These are phyloP conservation scores for Ateles fusciceps DNA, from an alignment of 2,797 vertebrate genomes.

Conservation along the genomic window DNA sequence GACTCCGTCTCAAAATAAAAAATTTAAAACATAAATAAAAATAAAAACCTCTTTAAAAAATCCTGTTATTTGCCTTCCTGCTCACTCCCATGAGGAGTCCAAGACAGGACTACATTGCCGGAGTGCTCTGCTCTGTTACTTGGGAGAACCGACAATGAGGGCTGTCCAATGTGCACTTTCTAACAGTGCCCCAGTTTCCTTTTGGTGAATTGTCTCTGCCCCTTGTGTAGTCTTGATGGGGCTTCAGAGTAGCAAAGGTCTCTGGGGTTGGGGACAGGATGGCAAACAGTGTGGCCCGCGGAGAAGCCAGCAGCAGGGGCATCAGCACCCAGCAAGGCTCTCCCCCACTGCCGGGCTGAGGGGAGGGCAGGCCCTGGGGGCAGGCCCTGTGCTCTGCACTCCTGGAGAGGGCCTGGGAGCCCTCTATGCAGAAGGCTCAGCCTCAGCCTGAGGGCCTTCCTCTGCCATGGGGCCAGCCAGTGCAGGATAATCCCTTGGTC, in stretches of 20 bases:
- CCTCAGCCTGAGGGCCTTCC: not conserved
- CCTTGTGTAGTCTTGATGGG: not conserved
- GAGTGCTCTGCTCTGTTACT: not conserved
- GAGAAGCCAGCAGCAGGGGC: not conserved
- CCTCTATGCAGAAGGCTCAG: not conserved
- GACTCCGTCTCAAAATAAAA: not conserved
- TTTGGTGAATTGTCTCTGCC: not conserved
- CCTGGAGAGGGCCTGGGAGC: accelerated
- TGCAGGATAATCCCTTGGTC: not conserved
- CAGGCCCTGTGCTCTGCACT: not conserved
- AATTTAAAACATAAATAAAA: no score
- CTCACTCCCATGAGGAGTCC: not conserved
- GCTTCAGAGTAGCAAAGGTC: not conserved
- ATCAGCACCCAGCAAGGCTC: no score
- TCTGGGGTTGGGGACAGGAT: not conserved
- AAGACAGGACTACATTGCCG: not conserved
- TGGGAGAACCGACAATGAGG: not conserved
- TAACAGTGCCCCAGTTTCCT: not conserved
- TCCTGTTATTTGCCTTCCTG: not conserved
- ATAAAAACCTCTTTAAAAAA: no score
- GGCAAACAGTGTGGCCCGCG: not conserved
- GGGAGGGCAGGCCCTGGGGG: no score
- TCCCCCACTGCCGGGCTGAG: no score
- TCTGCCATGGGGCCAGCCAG: not conserved
- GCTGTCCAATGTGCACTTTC: not conserved